Evolutionary conservation across 92 coral and sea anemone genomes (phyloP).

Genomic region (Isaurus tuberculatus): DNA sequence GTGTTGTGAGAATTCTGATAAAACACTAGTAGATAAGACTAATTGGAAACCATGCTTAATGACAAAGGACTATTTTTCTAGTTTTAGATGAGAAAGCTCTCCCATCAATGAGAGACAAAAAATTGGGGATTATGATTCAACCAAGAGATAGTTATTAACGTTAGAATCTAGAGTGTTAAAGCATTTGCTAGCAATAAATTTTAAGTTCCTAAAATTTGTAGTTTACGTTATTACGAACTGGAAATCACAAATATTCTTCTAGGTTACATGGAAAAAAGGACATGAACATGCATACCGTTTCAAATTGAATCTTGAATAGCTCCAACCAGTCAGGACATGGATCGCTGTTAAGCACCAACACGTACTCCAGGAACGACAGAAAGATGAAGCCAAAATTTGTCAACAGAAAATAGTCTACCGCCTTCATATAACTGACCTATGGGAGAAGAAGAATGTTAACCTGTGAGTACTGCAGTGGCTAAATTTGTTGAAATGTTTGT

Average conservation of each 20-base stretch:
- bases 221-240: neutral
- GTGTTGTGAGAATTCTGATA: no score
- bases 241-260: neutral
- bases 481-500: neutral
- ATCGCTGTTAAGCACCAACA: constrained; percentile 31
- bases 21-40: no score
- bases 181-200: no score
- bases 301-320: neutral
- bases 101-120: no score
- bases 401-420: constrained; percentile 38
- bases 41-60: no score
- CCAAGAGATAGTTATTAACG: no score
- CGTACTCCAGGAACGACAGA: constrained; percentile 44
- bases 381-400: constrained; percentile 38
- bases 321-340: constrained; percentile 16
- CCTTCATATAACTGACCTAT: constrained; percentile 46
- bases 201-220: neutral
- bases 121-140: no score
- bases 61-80: no score
- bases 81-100: no score
- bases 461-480: neutral
- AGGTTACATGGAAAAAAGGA: no score
- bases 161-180: no score
- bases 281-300: neutral
- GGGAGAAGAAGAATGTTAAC: neutral